phyloP scores from a whole-genome alignment of 2,888 invertebrate genomes.

The Acanthopleura granulata region DNA sequence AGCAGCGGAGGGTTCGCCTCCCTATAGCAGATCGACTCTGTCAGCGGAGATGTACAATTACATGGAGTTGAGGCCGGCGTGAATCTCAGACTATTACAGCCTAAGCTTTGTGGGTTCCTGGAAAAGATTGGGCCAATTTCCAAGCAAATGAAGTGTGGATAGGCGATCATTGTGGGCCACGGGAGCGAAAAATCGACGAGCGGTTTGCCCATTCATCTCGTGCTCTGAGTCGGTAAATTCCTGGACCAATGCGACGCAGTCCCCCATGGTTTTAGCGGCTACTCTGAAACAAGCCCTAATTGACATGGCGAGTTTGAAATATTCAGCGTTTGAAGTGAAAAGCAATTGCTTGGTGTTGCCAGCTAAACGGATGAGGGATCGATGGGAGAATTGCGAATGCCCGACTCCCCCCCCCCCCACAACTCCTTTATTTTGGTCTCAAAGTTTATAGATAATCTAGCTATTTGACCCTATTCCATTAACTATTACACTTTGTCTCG shows the following conservation, averaged over 20 bases:
- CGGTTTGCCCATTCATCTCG: neutral
- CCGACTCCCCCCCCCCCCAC: too few species aligned
- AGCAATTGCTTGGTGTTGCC: neutral
- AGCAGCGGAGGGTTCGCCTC: too few species aligned
- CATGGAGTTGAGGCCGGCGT: too few species aligned
- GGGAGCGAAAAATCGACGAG: conserved; percentile 13
- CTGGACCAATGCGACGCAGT: neutral
- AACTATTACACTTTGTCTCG: too few species aligned
- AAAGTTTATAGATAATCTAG: too few species aligned
- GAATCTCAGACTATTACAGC: too few species aligned
- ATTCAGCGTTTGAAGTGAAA: conserved; percentile 3
- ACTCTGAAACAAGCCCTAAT: conserved; percentile 16
- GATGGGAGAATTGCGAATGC: neutral
- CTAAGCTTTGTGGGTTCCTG: neutral
- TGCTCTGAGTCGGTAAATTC: conserved; percentile 15
- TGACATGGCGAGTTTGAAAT: conserved; percentile 1
- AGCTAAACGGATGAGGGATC: neutral
- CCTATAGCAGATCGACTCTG: too few species aligned
- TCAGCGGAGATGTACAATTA: too few species aligned
- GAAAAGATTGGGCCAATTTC: conserved; percentile 10
- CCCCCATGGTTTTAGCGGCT: neutral
- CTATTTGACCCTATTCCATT: too few species aligned
- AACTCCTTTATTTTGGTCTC: too few species aligned
- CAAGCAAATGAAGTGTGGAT: conserved; percentile 13
- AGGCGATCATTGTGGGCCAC: neutral